These are phyloP conservation scores for Acanthis flammea DNA, from an alignment of 2,797 vertebrate genomes.

Conservation along the genomic window DNA sequence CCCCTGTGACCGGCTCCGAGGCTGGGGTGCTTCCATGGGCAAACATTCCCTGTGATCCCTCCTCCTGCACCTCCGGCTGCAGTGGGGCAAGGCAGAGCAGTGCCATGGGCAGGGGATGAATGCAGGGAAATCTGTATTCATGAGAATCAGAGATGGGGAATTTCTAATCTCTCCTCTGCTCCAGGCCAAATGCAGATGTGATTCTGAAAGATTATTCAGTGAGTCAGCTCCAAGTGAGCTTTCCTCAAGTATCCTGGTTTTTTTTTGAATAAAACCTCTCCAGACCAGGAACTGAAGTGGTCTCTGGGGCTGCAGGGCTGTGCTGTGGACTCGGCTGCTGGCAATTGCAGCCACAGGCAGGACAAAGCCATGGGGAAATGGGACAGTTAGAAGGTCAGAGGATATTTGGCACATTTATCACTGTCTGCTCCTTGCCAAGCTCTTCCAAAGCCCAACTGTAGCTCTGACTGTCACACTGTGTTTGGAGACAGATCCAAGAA, in stretches of 20 bases:
- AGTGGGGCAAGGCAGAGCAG: not conserved
- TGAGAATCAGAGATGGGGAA: not conserved
- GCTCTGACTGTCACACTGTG: not conserved
- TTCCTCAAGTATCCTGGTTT: not conserved
- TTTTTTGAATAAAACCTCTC: not conserved
- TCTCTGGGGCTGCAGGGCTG: not conserved
- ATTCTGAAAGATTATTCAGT: not conserved
- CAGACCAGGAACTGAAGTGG: not conserved
- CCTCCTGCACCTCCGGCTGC: fast-evolving
- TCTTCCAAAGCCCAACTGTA: not conserved
- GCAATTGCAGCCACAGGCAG: not conserved
- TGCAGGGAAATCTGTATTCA: not conserved
- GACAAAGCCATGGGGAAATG: fast-evolving
- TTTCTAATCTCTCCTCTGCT: not conserved
- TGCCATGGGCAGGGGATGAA: not conserved
- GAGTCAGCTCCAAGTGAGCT: not conserved
- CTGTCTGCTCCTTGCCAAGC: not conserved
- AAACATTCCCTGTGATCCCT: not conserved
- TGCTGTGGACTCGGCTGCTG: not conserved
- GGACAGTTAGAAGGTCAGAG: not conserved
- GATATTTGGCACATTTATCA: not conserved
- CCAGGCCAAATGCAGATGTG: not conserved
- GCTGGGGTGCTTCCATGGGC: fast-evolving
- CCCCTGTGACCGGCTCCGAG: fast-evolving
- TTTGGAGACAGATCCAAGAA: not conserved